phyloP scores from a whole-genome alignment of 2,113 vertebrate species.

The Noturus placidus region DNA sequence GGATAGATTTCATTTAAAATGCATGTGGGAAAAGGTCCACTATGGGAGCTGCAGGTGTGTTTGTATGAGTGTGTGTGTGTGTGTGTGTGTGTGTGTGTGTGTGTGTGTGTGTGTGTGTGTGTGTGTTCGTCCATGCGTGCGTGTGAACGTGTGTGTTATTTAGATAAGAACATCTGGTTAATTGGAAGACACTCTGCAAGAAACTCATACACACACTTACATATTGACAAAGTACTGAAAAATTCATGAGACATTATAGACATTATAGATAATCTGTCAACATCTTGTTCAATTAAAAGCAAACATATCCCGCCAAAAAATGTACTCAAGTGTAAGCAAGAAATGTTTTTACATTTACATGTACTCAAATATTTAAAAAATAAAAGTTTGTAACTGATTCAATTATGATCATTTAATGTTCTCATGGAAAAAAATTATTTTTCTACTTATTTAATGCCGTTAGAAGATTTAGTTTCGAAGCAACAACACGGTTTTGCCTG shows the following conservation, averaged over 20 bases:
- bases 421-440: neutral
- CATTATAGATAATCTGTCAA: neutral
- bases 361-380: neutral
- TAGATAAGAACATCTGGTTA: neutral
- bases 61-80: constrained; percentile 23
- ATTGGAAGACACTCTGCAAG: neutral
- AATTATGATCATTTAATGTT: neutral
- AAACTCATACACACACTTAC: neutral
- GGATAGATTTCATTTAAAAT: constrained; percentile 16
- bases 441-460: neutral
- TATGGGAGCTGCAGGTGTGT: neutral
- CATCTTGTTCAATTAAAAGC: neutral
- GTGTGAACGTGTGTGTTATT: too few relatives aligned
- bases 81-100: constrained; percentile 6
- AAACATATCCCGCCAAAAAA: neutral
- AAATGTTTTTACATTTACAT: neutral
- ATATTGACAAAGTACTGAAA: neutral
- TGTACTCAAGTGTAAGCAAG: neutral
- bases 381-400: neutral
- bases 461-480: neutral
- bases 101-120: too few relatives aligned
- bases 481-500: neutral
- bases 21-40: neutral
- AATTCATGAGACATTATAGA: neutral
- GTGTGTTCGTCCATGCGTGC: too few relatives aligned